Percentiles rank a stretch among this genome's conserved stretches.
Conservation (phyloP, 2,888 invertebrate species). For the Cyclophora punctaria region DNA sequence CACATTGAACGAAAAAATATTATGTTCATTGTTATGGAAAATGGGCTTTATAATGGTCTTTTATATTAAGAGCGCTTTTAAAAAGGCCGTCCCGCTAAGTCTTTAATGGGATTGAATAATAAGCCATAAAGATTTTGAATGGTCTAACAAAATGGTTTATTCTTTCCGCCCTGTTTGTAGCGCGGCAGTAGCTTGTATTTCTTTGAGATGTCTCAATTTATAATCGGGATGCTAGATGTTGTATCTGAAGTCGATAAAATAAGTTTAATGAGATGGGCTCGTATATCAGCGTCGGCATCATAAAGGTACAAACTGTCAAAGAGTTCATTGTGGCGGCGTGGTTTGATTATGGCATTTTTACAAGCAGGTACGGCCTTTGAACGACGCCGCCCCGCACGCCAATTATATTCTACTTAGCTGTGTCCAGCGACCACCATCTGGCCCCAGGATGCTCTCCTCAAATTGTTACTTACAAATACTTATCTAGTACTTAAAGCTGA, state of each 20-base stretch:
- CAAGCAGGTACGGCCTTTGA: constrained; percentile 70
- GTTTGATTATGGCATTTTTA: constrained; percentile 73
- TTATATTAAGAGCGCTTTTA: constrained; percentile 58
- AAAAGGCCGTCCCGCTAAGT: constrained; percentile 60
- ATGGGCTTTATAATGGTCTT: constrained; percentile 62
- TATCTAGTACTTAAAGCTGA: too few species aligned
- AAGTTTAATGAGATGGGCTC: constrained; percentile 64
- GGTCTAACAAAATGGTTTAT: constrained; percentile 61
- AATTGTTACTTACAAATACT: background rate
- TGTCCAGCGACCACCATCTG: constrained; percentile 28
- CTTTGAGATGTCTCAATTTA: constrained; percentile 58
- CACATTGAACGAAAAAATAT: constrained; percentile 49
- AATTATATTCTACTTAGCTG: constrained; percentile 72
- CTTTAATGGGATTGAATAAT: constrained; percentile 69
- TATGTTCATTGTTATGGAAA: constrained; percentile 63
- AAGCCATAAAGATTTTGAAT: constrained; percentile 68
- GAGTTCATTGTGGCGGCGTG: constrained; percentile 66
- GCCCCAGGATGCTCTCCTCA: constrained; percentile 25
- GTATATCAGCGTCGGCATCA: constrained; percentile 70
- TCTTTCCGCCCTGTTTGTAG: constrained; percentile 51
- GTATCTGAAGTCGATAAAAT: constrained; percentile 67
- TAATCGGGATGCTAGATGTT: constrained; percentile 53
- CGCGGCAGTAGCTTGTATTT: constrained; percentile 43
- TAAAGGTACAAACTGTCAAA: constrained; percentile 72
- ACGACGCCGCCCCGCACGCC: constrained; percentile 63